Conservation (phyloP, 1,140 invertebrate genomes). For the Proales similis region DNA sequence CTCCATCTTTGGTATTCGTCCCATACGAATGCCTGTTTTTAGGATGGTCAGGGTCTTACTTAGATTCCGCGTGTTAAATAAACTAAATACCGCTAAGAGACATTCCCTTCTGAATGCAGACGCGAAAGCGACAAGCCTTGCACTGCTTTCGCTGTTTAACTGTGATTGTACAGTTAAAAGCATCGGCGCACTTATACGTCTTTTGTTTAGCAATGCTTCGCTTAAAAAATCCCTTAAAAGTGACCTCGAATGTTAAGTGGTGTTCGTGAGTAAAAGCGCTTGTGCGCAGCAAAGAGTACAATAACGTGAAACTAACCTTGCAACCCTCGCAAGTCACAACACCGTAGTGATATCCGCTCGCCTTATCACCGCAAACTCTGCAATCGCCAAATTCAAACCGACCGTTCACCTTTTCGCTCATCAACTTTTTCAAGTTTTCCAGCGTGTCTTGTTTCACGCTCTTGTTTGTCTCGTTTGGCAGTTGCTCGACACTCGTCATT, state of each 20-base stretch:
- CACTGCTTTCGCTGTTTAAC: slow-evolving; percentile 51
- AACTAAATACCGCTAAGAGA: too few species aligned
- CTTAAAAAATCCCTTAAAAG: slow-evolving; percentile 52
- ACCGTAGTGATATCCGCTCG: slow-evolving; percentile 52
- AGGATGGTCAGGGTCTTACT: too few species aligned
- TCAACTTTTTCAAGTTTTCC: background rate
- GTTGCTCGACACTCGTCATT: slow-evolving; percentile 2
- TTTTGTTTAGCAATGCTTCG: slow-evolving; percentile 52
- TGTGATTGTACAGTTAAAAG: slow-evolving; percentile 50
- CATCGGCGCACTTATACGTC: slow-evolving; percentile 52
- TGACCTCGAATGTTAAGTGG: too few species aligned
- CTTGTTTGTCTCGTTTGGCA: too few species aligned
- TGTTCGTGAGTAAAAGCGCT: too few species aligned
- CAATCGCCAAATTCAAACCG: slow-evolving; percentile 41
- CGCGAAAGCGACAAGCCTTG: slow-evolving; percentile 53
- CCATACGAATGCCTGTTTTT: slow-evolving; percentile 31
- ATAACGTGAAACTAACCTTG: too few species aligned
- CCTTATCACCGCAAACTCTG: slow-evolving; percentile 52
- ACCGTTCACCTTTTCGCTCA: background rate
- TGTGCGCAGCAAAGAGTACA: too few species aligned
- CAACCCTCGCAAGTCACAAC: slow-evolving; percentile 53
- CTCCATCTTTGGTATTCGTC: slow-evolving; percentile 31
- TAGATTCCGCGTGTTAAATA: too few species aligned
- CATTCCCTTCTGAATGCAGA: slow-evolving; percentile 45
- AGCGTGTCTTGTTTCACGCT: background rate